A percentile compares a stretch with the other conserved stretches of the same genome.
Evolutionary conservation across 2,797 vertebrate species (phyloP).

Genomic region (Siniperca undulata): DNA sequence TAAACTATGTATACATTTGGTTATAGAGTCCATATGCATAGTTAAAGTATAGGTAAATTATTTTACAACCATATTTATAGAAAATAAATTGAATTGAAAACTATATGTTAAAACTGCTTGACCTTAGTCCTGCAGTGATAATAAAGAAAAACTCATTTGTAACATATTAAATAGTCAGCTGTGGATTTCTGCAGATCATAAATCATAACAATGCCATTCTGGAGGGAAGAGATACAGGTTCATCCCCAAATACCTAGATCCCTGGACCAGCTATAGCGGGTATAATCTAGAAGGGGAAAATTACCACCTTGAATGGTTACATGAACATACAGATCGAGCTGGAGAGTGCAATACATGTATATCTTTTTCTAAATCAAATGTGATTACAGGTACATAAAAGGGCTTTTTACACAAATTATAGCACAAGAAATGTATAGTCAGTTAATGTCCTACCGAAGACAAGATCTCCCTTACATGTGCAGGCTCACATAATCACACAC

Average conservation of each 20-base stretch:
- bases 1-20: neutral
- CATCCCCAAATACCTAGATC: neutral
- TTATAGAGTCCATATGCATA: neutral
- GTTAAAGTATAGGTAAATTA: neutral
- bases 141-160: neutral
- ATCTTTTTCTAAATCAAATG: neutral
- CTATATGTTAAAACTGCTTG: neutral
- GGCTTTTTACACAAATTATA: neutral
- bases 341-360: neutral
- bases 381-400: neutral
- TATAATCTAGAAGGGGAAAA: neutral
- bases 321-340: neutral
- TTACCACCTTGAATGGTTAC: neutral
- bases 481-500: neutral
- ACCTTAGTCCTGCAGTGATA: too few relatives aligned
- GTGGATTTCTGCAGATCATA: neutral
- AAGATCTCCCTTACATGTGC: neutral
- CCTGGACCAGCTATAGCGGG: neutral
- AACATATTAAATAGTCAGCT: neutral
- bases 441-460: neutral
- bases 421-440: neutral
- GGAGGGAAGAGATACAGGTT: neutral
- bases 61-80: neutral
- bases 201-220: neutral
- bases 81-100: neutral